Base-by-base conservation (phyloP, 1,140 invertebrate genomes). In the Bombus superbus region DNA sequence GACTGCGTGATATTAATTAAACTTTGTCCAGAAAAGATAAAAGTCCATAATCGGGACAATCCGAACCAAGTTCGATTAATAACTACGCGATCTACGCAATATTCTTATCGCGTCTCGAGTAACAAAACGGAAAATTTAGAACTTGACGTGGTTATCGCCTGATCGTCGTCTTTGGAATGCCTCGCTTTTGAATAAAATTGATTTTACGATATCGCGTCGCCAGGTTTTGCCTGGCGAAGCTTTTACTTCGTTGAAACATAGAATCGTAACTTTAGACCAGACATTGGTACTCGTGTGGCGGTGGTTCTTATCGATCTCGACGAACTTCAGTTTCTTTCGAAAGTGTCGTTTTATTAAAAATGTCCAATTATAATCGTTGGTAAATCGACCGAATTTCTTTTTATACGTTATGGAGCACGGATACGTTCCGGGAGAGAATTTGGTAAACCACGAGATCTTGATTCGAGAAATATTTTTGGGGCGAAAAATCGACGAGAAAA, bases 341-440 rank as follows among this genome's bases (percentile, higher is more conserved):
- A 35, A 85, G 76, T 64, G 69, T 68, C 38, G 73, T 38, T 68
- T 40, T 15, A 15, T 13, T 6, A 10, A 47, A 79, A 72, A 85
- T 47, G 66, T 57, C 64, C 6, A 40, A 18, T 40, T 22, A 9
- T 22, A 15, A 25, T 25, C 3, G 10, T 22, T 42, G 3, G 9
- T 22, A 22, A n/a, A 40, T 35, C 57, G 22, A 25, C 53, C 42
- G 44, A 57, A 64, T 42, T 53, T 38, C 57, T 28, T 40, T 35
- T 83, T 1, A n/a, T 15, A 4, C 18, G 47, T 74, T 6, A 92
- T 92, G 91, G 91, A 92, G 66, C 90, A 89, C 53, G 85, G 86
- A 53, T 87, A 91, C 68, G 57, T 78, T 38, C 90, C 87, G 22
- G 88, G 91, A 13, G 88, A 88, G 66, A 90, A 88, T 88, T 57